Evolutionary conservation across 2,797 vertebrate genomes (phyloP).

Genomic region (Gastrophryne carolinensis): DNA sequence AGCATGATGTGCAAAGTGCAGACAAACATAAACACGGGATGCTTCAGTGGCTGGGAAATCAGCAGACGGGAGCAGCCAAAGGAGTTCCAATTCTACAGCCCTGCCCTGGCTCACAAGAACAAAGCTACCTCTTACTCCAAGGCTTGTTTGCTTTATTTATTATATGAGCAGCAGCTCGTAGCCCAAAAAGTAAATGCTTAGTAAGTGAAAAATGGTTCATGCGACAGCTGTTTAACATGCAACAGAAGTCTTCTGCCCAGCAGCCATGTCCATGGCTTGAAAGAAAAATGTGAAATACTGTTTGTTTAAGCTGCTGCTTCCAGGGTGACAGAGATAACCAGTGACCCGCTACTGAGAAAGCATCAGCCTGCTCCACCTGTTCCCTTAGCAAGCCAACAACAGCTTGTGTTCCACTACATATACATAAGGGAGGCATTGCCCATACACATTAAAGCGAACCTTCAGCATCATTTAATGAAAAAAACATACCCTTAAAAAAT

Average conservation of each 20-base stretch:
- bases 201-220: constrained; percentile 2
- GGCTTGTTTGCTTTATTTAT: too few species aligned
- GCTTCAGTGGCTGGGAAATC: constrained; percentile 41
- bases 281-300: constrained; percentile 6
- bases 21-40: constrained; percentile 44
- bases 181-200: neutral
- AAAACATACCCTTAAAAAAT: too few species aligned
- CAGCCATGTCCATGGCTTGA: constrained; percentile 15
- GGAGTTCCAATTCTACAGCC: neutral
- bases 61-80: constrained; percentile 19
- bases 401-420: neutral
- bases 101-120: too few species aligned
- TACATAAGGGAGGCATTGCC: too few species aligned
- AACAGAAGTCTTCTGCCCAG: constrained; percentile 3
- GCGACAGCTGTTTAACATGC: neutral
- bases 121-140: too few species aligned
- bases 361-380: neutral
- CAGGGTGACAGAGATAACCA: constrained; percentile 17
- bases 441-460: too few species aligned
- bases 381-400: neutral
- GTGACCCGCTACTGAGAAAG: neutral
- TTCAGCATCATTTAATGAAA: too few species aligned
- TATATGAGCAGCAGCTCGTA: too few species aligned
- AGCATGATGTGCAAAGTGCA: constrained; percentile 50
- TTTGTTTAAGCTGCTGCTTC: constrained; percentile 9